Evolutionary conservation across 1,140 invertebrate species (phyloP), one percentile per base, ranked within the genome.

Genomic region (Rhagoletis zephyria): DNA sequence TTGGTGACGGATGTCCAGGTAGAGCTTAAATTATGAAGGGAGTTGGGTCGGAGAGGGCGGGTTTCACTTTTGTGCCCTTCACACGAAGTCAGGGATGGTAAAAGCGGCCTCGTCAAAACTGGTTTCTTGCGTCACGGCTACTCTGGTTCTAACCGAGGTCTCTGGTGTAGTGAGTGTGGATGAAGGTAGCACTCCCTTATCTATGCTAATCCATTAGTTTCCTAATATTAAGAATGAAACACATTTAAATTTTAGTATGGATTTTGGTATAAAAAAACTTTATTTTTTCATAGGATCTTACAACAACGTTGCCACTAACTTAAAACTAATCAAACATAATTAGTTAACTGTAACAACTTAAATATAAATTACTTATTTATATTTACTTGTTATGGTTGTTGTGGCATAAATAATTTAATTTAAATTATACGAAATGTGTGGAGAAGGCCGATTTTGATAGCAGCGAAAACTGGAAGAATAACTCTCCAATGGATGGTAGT

Each of bases 341-440:
- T 63, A 63, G 3, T 45, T 45, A 74, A 74, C 67, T 14, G 67
- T 16, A 74, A 81, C 45, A 81, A 81, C 74, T 81, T 81, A 81
- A 51, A 56, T 30, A 81, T 81, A 81, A 81, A 81, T 81, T 81
- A 81, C 19, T 56, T 56, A 56, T 56, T 74, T 74, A 74, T 81
- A 56, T 81, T 81, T 81, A 81, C 45, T 81, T 81, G 74, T 74
- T 14, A 48, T 74, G 16, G 16, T 63, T 63, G 42, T 74, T 42
- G 67, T 74, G 67, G 67, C 42, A 74, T 74, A 48, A 12, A 4
- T 74, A 74, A 74, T 74, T 74, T 45, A 74, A 74, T 74, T 16
- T 16, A 91, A 91, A 90, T 91, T 90, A 91, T 45, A 48, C 40
- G 6, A 16, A 48, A 74, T 12, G 14, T 74, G 12, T 74, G 3